These are phyloP conservation scores for Hemichromis elongatus DNA, from an alignment of 2,113 vertebrate genomes.

Conservation along the genomic window DNA sequence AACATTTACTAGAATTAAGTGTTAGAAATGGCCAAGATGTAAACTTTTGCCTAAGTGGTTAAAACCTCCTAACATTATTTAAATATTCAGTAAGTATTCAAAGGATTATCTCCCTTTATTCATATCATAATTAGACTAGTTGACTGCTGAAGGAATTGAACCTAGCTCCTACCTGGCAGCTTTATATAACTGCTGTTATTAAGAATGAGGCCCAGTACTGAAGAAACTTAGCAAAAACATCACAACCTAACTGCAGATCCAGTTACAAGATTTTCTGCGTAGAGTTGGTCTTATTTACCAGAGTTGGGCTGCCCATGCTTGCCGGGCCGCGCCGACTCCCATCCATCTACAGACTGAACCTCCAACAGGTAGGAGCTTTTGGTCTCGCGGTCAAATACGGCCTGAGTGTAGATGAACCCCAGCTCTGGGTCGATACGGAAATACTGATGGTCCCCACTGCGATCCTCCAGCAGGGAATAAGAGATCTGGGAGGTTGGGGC, in stretches of 20 bases:
- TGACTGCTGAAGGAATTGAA: background rate
- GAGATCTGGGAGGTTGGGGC: conserved; percentile 70
- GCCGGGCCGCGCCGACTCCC: conserved; percentile 83
- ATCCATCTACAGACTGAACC: conserved; percentile 82
- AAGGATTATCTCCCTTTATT: background rate
- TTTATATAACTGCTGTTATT: background rate
- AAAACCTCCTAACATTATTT: background rate
- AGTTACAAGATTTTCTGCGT: background rate
- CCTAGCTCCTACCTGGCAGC: background rate
- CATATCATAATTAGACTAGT: background rate
- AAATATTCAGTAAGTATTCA: background rate
- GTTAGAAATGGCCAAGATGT: too few species aligned
- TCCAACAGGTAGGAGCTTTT: conserved; percentile 86
- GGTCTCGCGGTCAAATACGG: conserved; percentile 85
- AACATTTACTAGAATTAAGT: too few species aligned
- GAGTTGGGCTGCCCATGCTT: conserved; percentile 85
- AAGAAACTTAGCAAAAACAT: background rate
- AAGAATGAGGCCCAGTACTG: background rate
- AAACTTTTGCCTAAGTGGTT: too few species aligned
- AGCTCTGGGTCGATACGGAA: conserved; percentile 80
- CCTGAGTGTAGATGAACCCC: conserved; percentile 80
- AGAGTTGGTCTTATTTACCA: conserved; percentile 61
- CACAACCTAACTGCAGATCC: background rate
- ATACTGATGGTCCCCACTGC: conserved; percentile 77
- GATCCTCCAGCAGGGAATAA: conserved; percentile 83